Base-by-base conservation (phyloP, 2,888 invertebrate genomes). In the Clunio marinus region DNA sequence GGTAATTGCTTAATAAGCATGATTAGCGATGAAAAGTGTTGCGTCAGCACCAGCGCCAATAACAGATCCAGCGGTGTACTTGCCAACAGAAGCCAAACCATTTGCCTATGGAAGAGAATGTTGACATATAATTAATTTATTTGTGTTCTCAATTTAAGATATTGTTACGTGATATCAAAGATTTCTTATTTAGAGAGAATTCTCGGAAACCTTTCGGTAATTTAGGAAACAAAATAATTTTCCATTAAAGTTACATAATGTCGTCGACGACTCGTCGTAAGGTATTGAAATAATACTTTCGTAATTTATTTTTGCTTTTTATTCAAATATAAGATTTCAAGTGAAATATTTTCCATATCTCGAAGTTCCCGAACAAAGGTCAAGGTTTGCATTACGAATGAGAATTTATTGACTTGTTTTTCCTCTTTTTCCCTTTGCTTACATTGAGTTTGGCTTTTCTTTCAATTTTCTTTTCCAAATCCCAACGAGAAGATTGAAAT, bases 21-120 rank as follows among this genome's bases (percentile, higher is more conserved):
- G 98, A 81, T 97, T 92, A 75, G 95, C 93, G 73, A 98, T 88
- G 81, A 96, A 98, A 73, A 97, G 87, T 71, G 89, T 88, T 73
- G 91, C 84, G 2, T 88, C 91, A 66, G 89, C 96, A 73, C 95
- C 96, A 76, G 87, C 87, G 76, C 96, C 93, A 75, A 84, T 83
- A 24, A 89, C 88, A 71, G 91, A 92, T 75, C 97, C 97, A 46
- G 88, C 87, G 72, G 83, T 83, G 81, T 97, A 99, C 81, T 95
- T 92, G 75, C 98, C 98, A 74, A 86, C 81, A 68, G 94, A 84
- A 65, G 98, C 94, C 71, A 89, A 87, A 70, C 96, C 91, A 83
- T 98, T 97, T 70, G 91, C 94, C 93, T 96, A 79, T 78, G 70
- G 69, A 74, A 57, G 70, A 70, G 65, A 70, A 69, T 65, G 63